phyloP scores from a whole-genome alignment of 53 echinoderm and acorn worm genomes.

The Temnopleurus reevesii region DNA sequence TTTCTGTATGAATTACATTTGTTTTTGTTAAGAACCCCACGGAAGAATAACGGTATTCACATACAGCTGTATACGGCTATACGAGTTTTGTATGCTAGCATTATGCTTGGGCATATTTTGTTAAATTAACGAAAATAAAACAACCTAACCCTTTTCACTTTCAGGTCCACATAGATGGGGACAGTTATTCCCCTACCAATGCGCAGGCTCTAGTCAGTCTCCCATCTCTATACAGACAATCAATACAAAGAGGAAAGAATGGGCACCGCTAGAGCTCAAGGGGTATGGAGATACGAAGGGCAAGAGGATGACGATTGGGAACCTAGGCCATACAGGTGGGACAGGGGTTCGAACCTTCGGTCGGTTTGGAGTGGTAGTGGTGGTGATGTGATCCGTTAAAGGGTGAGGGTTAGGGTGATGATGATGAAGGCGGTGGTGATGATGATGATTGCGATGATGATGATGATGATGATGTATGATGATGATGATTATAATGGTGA shows the following conservation, averaged over 20 bases:
- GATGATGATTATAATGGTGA: not conserved
- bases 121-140: no score
- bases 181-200: conserved; percentile 53
- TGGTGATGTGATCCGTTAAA: not conserved
- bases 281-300: conserved; percentile 13
- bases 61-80: no score
- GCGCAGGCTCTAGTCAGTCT: conserved; percentile 49
- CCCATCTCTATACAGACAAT: conserved; percentile 47
- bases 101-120: no score
- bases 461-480: not conserved
- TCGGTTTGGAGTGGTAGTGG: not conserved
- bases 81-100: no score
- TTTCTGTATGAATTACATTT: no score
- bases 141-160: no score
- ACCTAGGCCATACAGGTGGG: conserved; percentile 48
- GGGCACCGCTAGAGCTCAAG: not conserved
- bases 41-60: no score
- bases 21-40: no score
- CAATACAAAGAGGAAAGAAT: conserved; percentile 36
- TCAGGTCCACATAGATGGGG: conserved; percentile 46
- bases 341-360: not conserved
- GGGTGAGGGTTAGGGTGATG: not conserved
- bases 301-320: conserved; percentile 17
- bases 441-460: not conserved
- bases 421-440: conserved; percentile 9